Conservation (phyloP, 2,113 vertebrate species). For the Caranx ignobilis region DNA sequence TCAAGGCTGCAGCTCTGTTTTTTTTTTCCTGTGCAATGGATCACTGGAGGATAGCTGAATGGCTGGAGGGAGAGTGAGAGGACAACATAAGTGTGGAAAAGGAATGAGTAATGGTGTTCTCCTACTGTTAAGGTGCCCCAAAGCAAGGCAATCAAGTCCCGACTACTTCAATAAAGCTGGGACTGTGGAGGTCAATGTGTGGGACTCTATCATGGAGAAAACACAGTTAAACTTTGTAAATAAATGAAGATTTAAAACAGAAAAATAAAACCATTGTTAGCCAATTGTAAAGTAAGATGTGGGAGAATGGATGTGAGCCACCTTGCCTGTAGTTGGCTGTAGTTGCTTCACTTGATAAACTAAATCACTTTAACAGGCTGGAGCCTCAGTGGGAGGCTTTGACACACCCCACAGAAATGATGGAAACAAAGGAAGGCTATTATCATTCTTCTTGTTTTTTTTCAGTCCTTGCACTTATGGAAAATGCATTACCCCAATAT, state of each 20-base stretch:
- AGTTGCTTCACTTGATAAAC: slow-evolving; percentile 8
- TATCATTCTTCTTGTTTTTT: slow-evolving; percentile 33
- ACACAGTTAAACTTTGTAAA: neutral
- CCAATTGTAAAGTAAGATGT: neutral
- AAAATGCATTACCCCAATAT: slow-evolving; percentile 57
- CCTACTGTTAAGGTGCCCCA: slow-evolving; percentile 61
- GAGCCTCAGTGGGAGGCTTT: slow-evolving; percentile 23
- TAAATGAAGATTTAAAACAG: slow-evolving; percentile 22
- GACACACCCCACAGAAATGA: slow-evolving; percentile 50
- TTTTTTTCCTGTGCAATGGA: neutral
- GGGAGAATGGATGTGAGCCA: slow-evolving; percentile 1
- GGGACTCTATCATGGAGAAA: neutral
- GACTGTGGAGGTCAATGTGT: neutral
- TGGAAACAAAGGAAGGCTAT: slow-evolving; percentile 44
- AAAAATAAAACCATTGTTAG: slow-evolving; percentile 11
- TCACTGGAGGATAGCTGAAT: slow-evolving; percentile 14
- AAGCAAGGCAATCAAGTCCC: slow-evolving; percentile 56
- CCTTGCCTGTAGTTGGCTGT: slow-evolving; percentile 3
- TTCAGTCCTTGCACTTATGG: slow-evolving; percentile 36
- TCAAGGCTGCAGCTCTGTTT: slow-evolving; percentile 2
- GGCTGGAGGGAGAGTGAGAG: slow-evolving; percentile 47
- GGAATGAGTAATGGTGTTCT: slow-evolving; percentile 53
- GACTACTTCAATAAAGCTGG: slow-evolving; percentile 12
- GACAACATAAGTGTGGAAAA: slow-evolving; percentile 40
- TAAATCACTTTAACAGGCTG: slow-evolving; percentile 34